Conservation (phyloP, 2,113 vertebrate species). For the Halcyon senegalensis region DNA sequence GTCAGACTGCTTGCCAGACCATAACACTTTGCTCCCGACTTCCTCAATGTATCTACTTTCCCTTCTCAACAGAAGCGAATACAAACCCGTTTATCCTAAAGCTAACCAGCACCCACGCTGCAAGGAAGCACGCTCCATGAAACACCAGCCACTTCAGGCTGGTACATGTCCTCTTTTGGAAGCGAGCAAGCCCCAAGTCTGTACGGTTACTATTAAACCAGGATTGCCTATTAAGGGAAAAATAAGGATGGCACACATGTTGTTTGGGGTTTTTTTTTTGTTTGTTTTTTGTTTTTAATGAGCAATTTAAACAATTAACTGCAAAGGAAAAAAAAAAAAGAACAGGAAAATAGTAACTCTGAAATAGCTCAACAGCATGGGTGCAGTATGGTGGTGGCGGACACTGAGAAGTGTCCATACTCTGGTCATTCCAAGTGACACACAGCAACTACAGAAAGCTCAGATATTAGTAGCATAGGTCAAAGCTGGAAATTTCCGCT, state of each 20-base stretch:
- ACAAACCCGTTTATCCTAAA: neutral
- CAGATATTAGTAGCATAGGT: neutral
- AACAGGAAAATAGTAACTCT: neutral
- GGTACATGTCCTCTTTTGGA: neutral
- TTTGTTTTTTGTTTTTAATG: neutral
- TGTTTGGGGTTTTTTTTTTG: no score
- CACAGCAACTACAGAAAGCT: neutral
- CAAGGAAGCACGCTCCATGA: neutral
- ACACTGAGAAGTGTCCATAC: neutral
- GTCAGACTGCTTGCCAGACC: neutral
- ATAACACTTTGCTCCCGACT: fast-evolving
- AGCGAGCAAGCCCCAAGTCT: neutral
- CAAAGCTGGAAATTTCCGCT: neutral
- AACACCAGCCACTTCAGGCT: neutral
- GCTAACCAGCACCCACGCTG: fast-evolving
- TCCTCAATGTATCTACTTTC: neutral
- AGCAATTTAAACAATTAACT: neutral
- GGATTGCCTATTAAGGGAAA: neutral
- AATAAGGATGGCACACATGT: neutral
- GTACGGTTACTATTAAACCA: neutral
- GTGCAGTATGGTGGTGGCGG: neutral
- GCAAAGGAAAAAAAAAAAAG: neutral
- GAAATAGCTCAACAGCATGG: neutral
- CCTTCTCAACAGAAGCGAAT: neutral
- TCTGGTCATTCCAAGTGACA: neutral